phyloP scores from a whole-genome alignment of 2,888 invertebrate species.

The Drosophila mulleri region DNA sequence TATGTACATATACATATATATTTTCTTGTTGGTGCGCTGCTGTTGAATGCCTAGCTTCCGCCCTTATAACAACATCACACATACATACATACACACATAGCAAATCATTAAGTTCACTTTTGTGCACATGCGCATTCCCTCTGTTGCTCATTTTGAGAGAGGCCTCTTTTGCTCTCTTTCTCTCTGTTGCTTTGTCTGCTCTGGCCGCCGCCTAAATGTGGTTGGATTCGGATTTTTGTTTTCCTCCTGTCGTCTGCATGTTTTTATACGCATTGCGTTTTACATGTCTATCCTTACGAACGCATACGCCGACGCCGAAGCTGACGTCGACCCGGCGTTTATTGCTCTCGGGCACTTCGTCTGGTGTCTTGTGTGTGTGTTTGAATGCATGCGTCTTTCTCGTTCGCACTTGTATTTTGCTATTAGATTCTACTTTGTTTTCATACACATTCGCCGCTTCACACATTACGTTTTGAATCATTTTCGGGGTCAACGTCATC shows the following conservation, averaged over 20 bases:
- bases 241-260: constrained; percentile 68
- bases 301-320: constrained; percentile 40
- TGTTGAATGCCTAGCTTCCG: constrained; percentile 66
- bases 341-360: constrained; percentile 3
- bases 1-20: too few species aligned
- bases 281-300: constrained; percentile 73
- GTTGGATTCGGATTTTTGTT: constrained; percentile 46
- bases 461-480: constrained; percentile 77
- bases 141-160: constrained; percentile 21
- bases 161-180: constrained; percentile 11
- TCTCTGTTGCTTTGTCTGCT: constrained; percentile 22
- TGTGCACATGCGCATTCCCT: constrained; percentile 48
- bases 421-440: constrained; percentile 78
- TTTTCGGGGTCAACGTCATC: constrained; percentile 83
- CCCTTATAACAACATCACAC: constrained; percentile 63
- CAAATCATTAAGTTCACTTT: constrained; percentile 13
- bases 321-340: constrained; percentile 49
- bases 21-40: constrained; percentile 34
- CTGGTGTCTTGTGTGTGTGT: constrained; percentile 23
- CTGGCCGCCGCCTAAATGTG: constrained; percentile 58
- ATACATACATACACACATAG: constrained; percentile 9
- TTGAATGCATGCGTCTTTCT: constrained; percentile 26
- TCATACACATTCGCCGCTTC: constrained; percentile 76
- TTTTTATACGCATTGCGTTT: constrained; percentile 79
- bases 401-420: constrained; percentile 64